Evolutionary conservation across 2,113 vertebrate species (phyloP).

Genomic region (Indicator indicator): DNA sequence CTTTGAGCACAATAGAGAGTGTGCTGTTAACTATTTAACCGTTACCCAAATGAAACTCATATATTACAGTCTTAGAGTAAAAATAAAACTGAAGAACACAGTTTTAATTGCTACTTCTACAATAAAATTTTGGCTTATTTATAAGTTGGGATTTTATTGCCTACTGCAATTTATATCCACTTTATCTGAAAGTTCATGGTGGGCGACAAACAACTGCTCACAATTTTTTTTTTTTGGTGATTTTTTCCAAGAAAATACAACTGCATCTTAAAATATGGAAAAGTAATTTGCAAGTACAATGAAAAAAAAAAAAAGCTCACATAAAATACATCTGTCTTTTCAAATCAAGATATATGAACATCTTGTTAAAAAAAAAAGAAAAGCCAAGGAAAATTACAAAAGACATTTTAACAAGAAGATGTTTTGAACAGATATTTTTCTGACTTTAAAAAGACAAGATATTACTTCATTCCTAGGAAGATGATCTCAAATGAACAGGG

Average conservation of each 20-base stretch:
- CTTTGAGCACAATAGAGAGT: conserved; percentile 45
- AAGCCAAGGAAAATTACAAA: conserved; percentile 71
- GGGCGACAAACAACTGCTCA: conserved; percentile 70
- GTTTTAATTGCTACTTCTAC: conserved; percentile 75
- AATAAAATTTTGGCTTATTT: conserved; percentile 75
- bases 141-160: conserved; percentile 75
- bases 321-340: conserved; percentile 82
- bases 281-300: conserved; percentile 86
- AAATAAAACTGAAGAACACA: conserved; percentile 67
- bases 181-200: conserved; percentile 73
- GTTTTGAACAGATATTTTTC: conserved; percentile 48
- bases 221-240: neutral
- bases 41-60: conserved; percentile 67
- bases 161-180: conserved; percentile 69
- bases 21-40: conserved; percentile 37
- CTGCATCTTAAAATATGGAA: conserved; percentile 82
- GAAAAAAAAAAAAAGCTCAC: conserved; percentile 79
- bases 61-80: conserved; percentile 63
- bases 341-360: conserved; percentile 77
- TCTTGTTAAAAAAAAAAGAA: conserved; percentile 70
- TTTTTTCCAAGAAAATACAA: conserved; percentile 73
- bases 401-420: conserved; percentile 69
- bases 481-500: conserved; percentile 19
- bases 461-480: conserved; percentile 55
- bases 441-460: conserved; percentile 45